Percentiles rank a stretch among this genome's conserved stretches.
Conservation (phyloP, 1,140 invertebrate species). For the Asbolus verrucosus region DNA sequence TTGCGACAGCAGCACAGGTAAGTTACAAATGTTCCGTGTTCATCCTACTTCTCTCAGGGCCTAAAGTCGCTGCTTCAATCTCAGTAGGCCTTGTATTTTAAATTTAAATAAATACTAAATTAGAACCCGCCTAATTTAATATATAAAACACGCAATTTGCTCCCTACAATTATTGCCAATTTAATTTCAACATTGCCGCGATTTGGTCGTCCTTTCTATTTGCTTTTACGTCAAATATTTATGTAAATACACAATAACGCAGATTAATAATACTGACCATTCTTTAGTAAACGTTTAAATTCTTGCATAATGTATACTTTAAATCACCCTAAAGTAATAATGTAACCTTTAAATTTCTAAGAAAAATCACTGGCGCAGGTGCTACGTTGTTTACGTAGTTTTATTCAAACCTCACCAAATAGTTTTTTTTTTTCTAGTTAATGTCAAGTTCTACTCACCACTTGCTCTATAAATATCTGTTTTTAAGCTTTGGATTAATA, state of each 20-base stretch:
- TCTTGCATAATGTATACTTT: not conserved
- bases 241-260: slow-evolving; percentile 12
- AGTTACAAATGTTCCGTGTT: slow-evolving; percentile 51
- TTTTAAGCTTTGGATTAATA: too few species aligned
- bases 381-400: slow-evolving; percentile 12
- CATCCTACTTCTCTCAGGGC: slow-evolving; percentile 9
- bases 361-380: slow-evolving; percentile 1
- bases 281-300: slow-evolving; percentile 9
- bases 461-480: too few species aligned
- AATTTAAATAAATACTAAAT: not conserved
- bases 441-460: too few species aligned
- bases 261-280: slow-evolving; percentile 23
- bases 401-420: too few species aligned
- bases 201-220: not conserved
- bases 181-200: not conserved
- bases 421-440: too few species aligned
- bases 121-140: too few species aligned
- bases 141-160: too few species aligned
- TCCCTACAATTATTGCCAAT: not conserved
- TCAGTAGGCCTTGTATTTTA: not conserved
- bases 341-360: not conserved
- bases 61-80: slow-evolving; percentile 12
- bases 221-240: slow-evolving; percentile 4
- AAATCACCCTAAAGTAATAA: too few species aligned
- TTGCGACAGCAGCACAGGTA: slow-evolving; percentile 59